A percentile compares a stretch with the other conserved stretches of the same genome.
Conservation (phyloP, 2,113 vertebrate genomes). For the Colaptes auratus region DNA sequence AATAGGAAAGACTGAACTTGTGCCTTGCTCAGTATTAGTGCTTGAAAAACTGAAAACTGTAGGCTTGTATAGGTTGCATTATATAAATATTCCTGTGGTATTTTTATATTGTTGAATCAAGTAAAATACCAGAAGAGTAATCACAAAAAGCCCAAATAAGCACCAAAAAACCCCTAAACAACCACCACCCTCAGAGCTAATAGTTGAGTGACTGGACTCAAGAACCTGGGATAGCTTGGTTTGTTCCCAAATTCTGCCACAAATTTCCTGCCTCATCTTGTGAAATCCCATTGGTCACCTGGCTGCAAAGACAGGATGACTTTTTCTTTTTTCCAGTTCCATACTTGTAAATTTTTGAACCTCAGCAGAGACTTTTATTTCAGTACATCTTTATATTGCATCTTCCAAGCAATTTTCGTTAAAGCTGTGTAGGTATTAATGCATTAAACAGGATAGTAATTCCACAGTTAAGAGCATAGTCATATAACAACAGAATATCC, state of each 20-base stretch:
- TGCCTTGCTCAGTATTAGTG: background rate
- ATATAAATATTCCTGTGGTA: background rate
- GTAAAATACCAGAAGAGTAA: background rate
- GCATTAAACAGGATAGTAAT: background rate
- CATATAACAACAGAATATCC: background rate
- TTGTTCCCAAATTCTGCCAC: background rate
- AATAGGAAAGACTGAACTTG: background rate
- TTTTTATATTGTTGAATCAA: conserved; percentile 14
- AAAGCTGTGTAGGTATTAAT: background rate
- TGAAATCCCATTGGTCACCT: background rate
- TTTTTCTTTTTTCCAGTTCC: background rate
- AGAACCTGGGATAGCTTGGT: background rate
- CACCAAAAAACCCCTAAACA: background rate
- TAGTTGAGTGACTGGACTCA: background rate
- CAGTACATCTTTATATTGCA: background rate
- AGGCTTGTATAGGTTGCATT: background rate
- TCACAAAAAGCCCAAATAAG: background rate
- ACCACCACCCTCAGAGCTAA: background rate
- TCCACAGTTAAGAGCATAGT: background rate
- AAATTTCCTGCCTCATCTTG: background rate
- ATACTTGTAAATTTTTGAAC: background rate
- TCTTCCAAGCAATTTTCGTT: background rate
- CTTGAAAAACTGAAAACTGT: background rate
- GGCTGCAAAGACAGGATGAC: background rate
- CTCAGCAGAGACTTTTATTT: background rate